These are phyloP conservation scores for Toxotes jaculatrix DNA, from an alignment of 2,113 vertebrate species.

Conservation along the genomic window DNA sequence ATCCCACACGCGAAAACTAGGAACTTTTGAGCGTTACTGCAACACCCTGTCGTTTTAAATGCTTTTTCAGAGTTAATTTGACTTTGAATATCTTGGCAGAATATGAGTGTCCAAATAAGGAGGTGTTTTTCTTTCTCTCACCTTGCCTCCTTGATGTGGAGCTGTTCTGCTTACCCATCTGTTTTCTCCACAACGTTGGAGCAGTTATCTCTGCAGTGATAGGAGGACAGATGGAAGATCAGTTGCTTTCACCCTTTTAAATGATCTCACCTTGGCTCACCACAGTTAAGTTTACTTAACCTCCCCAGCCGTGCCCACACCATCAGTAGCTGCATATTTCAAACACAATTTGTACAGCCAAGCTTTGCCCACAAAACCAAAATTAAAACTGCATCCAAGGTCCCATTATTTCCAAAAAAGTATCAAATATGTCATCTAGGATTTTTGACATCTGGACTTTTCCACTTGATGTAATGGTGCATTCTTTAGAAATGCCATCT, in stretches of 20 bases:
- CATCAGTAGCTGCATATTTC: slow-evolving; percentile 37
- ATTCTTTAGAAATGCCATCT: slow-evolving; percentile 16
- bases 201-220: slow-evolving; percentile 93
- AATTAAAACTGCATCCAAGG: slow-evolving; percentile 34
- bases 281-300: slow-evolving; percentile 24
- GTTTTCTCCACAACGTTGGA: slow-evolving; percentile 96
- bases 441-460: slow-evolving; percentile 57
- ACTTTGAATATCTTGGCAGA: not conserved
- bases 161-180: slow-evolving; percentile 93
- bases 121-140: slow-evolving; percentile 64
- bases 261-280: not conserved
- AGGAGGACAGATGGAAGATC: slow-evolving; percentile 21
- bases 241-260: slow-evolving; percentile 5
- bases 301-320: not conserved
- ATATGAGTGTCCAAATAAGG: not conserved
- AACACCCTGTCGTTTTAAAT: not conserved
- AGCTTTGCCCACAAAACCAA: slow-evolving; percentile 38
- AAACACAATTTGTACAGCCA: slow-evolving; percentile 22
- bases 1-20: not conserved
- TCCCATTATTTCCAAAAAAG: slow-evolving; percentile 48
- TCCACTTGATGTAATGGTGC: slow-evolving; percentile 33
- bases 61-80: not conserved
- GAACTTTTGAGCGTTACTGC: not conserved
- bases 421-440: slow-evolving; percentile 42
- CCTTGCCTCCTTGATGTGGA: slow-evolving; percentile 91